Evolutionary conservation across 2,113 vertebrate genomes (phyloP).

Genomic region (Talpa occidentalis): DNA sequence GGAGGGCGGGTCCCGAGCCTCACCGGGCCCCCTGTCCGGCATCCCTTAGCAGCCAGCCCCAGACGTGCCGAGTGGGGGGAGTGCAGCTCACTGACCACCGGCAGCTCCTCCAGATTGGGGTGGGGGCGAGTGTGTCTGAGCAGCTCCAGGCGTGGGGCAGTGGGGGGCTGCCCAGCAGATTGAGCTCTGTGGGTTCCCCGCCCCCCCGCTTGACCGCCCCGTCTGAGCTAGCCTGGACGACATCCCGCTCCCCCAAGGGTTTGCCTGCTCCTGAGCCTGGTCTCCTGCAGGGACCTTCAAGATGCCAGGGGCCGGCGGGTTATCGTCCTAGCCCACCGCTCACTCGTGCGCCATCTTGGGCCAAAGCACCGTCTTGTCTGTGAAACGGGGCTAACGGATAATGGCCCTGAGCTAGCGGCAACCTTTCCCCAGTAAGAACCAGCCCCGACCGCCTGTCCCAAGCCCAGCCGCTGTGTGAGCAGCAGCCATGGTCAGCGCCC

Average conservation of each 20-base stretch:
- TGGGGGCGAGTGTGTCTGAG: too few relatives aligned
- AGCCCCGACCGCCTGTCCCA: not conserved
- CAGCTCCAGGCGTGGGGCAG: not conserved
- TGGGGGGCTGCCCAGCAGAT: not conserved
- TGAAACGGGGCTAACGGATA: too few relatives aligned
- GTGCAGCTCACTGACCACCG: not conserved
- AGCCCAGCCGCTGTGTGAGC: not conserved
- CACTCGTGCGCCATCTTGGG: not conserved
- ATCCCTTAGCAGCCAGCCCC: not conserved
- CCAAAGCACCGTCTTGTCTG: too few relatives aligned
- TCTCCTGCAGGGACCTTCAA: not conserved
- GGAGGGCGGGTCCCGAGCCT: not conserved
- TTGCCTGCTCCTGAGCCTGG: not conserved
- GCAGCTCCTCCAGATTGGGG: too few relatives aligned
- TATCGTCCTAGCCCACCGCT: not conserved
- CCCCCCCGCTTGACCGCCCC: too few relatives aligned
- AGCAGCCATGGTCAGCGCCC: accelerated
- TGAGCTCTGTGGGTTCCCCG: not conserved
- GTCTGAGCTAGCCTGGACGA: not conserved
- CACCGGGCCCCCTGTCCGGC: not conserved
- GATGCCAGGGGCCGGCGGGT: too few relatives aligned
- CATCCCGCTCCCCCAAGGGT: not conserved
- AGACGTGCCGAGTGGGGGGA: not conserved
- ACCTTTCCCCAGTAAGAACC: not conserved
- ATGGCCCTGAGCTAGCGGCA: too few relatives aligned